Evolutionary conservation across 1,140 invertebrate species (phyloP).

Genomic region (Bombus pascuorum): DNA sequence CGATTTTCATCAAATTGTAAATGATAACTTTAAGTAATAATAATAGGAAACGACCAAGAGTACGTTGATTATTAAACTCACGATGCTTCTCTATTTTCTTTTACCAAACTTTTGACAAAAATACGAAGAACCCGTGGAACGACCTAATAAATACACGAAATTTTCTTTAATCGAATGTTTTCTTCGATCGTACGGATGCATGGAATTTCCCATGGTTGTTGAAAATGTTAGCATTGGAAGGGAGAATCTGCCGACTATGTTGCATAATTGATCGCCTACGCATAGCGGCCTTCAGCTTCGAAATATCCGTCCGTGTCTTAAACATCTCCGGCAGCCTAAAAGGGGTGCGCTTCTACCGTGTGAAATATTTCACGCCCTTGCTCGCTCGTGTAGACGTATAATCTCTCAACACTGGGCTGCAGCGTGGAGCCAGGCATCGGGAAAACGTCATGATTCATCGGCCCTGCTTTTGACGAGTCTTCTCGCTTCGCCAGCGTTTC

Average conservation of each 20-base stretch:
- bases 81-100: not conserved
- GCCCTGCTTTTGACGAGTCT: constrained; percentile 20
- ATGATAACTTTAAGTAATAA: no score
- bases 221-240: not conserved
- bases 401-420: constrained; percentile 9
- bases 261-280: constrained; percentile 18
- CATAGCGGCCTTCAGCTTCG: not conserved
- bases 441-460: constrained; percentile 49
- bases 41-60: no score
- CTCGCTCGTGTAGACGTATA: not conserved
- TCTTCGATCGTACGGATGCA: no score
- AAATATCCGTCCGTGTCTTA: not conserved
- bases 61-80: not conserved
- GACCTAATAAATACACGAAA: not conserved
- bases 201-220: not conserved
- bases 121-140: no score
- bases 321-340: constrained; percentile 5
- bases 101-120: not conserved
- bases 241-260: not conserved
- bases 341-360: not conserved
- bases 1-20: not conserved
- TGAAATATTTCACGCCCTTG: constrained; percentile 35
- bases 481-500: constrained; percentile 13
- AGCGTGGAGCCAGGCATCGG: not conserved
- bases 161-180: not conserved